Base-by-base conservation (phyloP, 2,888 invertebrate species). In the Cyrtodaria siliqua region DNA sequence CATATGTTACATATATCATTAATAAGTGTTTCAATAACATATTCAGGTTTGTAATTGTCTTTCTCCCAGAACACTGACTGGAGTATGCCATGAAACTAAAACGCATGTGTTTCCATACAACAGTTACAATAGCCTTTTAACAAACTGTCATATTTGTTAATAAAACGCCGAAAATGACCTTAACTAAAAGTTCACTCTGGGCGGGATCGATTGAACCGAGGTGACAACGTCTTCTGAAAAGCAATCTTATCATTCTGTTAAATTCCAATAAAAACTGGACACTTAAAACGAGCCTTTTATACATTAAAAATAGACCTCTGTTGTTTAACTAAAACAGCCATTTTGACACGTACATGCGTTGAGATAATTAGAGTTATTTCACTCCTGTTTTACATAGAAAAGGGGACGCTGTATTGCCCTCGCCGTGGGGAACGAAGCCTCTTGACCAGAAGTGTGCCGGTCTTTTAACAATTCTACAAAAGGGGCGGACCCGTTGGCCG, bases 351-450 rank as follows among this genome's bases (percentile, higher is more conserved):
- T 68, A 56, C 63, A 47, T 71, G 68, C 70, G 63, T 33, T 42
- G 29, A 47, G 55, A 23, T 77, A 77, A 77, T 77, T 72, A 68
- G 77, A 47, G 77, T 63, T 77, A 77, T 77, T 77, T 72, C 71
- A 77, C 63, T 52, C 71, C 59, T 59, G 63, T 50, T 59, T 63
- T 57, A n/a, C 33, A 33, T 23, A 2, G 24, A 2, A 24, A 44
- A 27, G 27, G 1, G 20, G 53, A 27, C 27, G 16, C 27, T 53
- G 29, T 53, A 26, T 61, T 55, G 55, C 26, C 24, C 61, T 55
- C 61, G 42, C 68, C 42, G 60, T 52, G 42, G 53, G 68, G 38
- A n/a, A 4, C 52, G 23, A 18, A 52, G 69, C 44, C 69, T 50
- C 61, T 69, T 69, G 61, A 69, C 61, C 69, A 69, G 47, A 47